These are phyloP conservation scores for Eciton burchellii DNA, from an alignment of 1,140 invertebrate genomes.

Conservation along the genomic window DNA sequence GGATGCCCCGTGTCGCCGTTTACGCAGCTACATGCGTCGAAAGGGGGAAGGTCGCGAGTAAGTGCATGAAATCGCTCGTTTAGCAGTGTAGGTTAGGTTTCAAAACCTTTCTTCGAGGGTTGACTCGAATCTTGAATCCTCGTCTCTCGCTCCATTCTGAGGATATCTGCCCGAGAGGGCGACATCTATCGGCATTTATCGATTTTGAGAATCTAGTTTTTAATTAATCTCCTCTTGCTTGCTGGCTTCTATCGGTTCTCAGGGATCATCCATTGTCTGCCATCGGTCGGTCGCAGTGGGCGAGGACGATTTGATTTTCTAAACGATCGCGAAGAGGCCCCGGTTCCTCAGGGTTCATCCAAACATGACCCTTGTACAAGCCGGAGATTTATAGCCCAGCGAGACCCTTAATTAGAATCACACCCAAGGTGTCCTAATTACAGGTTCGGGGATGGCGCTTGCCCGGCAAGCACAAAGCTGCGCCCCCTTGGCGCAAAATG, in stretches of 20 bases:
- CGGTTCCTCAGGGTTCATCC: conserved; percentile 68
- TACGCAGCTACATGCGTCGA: conserved; percentile 14
- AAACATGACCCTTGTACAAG: conserved; percentile 78
- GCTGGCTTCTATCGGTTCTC: too few relatives aligned
- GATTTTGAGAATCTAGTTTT: too few relatives aligned
- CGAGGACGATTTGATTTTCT: conserved; percentile 53
- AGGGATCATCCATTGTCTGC: not conserved
- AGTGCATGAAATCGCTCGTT: conserved; percentile 17
- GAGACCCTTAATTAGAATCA: conserved; percentile 78
- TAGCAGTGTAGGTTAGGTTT: not conserved
- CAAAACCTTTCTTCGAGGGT: not conserved
- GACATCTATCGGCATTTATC: too few relatives aligned
- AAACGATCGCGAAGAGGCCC: conserved; percentile 59
- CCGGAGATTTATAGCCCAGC: conserved; percentile 77
- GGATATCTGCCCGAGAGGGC: too few relatives aligned
- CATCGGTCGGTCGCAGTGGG: not conserved
- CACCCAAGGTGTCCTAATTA: conserved; percentile 83
- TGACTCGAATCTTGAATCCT: too few relatives aligned
- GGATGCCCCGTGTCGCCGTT: conserved; percentile 4
- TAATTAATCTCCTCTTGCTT: too few relatives aligned
- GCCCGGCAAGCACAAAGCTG: conserved; percentile 57
- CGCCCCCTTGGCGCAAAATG: conserved; percentile 74
- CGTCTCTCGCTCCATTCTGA: too few relatives aligned
- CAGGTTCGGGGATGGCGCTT: conserved; percentile 67
- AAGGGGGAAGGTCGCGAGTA: not conserved